These are phyloP conservation scores for Hirudinaria manillensis DNA, from an alignment of 2,888 invertebrate genomes.

Conservation along the genomic window DNA sequence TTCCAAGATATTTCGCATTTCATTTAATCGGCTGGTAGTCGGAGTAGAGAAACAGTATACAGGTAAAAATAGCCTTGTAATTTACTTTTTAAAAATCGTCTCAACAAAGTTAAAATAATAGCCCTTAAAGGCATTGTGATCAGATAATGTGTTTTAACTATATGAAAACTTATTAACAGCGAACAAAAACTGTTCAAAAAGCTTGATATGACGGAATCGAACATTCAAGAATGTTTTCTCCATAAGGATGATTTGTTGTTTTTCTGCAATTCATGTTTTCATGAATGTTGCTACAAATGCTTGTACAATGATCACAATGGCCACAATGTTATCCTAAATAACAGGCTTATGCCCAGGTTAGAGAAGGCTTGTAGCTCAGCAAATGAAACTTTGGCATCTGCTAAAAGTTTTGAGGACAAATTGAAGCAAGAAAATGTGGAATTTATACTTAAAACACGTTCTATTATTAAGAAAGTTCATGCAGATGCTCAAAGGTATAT, in stretches of 20 bases:
- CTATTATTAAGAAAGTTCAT: not conserved
- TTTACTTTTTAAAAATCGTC: not conserved
- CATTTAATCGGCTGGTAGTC: too few relatives aligned
- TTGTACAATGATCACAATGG: not conserved
- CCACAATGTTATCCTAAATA: not conserved
- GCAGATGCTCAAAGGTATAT: not conserved
- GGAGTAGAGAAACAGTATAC: too few relatives aligned
- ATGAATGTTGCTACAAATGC: not conserved
- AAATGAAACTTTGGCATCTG: not conserved
- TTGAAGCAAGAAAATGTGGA: not conserved
- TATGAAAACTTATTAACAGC: too few relatives aligned
- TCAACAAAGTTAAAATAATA: too few relatives aligned
- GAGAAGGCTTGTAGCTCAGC: not conserved
- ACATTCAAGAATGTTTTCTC: not conserved
- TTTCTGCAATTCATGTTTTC: not conserved
- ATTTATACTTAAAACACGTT: not conserved
- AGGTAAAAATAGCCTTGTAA: too few relatives aligned
- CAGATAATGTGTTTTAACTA: too few relatives aligned
- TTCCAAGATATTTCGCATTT: too few relatives aligned
- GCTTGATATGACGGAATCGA: too few relatives aligned
- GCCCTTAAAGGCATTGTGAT: too few relatives aligned
- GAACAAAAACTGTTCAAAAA: too few relatives aligned
- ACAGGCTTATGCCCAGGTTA: not conserved
- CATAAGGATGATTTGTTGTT: not conserved
- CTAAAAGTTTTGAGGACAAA: not conserved